These are phyloP conservation scores for Diprion similis DNA, from an alignment of 1,140 invertebrate species.

Conservation along the genomic window DNA sequence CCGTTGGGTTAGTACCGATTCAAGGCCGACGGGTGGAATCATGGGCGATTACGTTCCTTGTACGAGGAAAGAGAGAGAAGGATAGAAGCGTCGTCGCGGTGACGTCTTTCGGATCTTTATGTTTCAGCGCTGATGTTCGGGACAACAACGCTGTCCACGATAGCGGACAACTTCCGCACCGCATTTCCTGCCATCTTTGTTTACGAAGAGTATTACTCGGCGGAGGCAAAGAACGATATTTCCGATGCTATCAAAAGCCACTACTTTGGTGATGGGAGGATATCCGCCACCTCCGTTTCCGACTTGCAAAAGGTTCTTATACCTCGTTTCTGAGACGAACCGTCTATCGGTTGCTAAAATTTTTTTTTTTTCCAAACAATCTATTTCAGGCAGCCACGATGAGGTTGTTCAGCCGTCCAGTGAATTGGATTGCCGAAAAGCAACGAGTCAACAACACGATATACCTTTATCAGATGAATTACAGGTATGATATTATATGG, in stretches of 20 bases:
- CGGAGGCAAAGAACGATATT: not conserved
- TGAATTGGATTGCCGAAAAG: not conserved
- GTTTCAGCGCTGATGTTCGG: not conserved
- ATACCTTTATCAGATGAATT: constrained; percentile 7
- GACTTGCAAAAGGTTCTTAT: constrained; percentile 7
- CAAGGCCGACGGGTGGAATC: too few relatives aligned
- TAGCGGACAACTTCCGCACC: not conserved
- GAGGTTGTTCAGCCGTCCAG: not conserved
- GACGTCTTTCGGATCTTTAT: not conserved
- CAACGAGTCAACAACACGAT: constrained; percentile 11
- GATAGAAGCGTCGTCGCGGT: not conserved
- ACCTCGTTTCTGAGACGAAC: not conserved
- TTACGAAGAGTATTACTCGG: not conserved
- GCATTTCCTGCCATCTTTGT: constrained; percentile 9
- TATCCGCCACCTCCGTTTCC: not conserved
- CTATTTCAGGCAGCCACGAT: not conserved
- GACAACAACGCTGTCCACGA: not conserved
- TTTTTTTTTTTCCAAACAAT: not conserved
- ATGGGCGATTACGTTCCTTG: too few relatives aligned
- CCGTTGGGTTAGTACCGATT: too few relatives aligned
- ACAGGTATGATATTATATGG: not conserved
- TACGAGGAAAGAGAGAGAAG: not conserved
- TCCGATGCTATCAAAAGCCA: constrained; percentile 1
- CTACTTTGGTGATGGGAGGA: not conserved
- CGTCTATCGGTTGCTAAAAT: not conserved